A percentile compares a stretch with the other conserved stretches of the same genome.
These are phyloP conservation scores for Bedellia somnulentella DNA, from an alignment of 2,888 invertebrate species.

Conservation along the genomic window DNA sequence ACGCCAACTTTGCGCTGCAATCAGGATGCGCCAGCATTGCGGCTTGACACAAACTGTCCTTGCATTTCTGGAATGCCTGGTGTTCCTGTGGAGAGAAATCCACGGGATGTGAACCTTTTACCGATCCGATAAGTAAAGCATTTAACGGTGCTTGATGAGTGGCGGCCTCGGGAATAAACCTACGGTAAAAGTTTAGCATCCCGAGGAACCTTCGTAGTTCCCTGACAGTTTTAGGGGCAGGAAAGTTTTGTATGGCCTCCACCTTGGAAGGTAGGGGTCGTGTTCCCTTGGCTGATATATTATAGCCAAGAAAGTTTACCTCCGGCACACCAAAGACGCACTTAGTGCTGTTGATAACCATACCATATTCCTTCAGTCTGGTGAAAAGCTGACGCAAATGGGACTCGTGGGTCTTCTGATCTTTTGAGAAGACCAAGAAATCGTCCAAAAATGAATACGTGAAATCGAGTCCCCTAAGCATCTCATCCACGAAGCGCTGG, in stretches of 20 bases:
- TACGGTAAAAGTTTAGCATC: constrained; percentile 17
- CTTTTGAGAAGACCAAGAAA: constrained; percentile 14
- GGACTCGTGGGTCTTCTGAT: constrained; percentile 7
- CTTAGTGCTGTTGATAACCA: constrained; percentile 13
- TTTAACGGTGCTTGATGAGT: constrained; percentile 19
- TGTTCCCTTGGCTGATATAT: constrained; percentile 14
- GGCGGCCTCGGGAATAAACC: constrained; percentile 21
- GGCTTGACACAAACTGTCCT: constrained; percentile 12
- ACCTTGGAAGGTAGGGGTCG: constrained; percentile 18
- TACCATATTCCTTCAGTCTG: constrained; percentile 11
- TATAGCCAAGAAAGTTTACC: constrained; percentile 14
- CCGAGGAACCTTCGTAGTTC: constrained; percentile 14
- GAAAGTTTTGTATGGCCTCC: constrained; percentile 12
- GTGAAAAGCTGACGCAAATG: constrained; percentile 14
- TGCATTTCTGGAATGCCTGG: constrained; percentile 15
- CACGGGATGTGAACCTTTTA: constrained; percentile 16
- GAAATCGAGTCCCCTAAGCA: constrained; percentile 9
- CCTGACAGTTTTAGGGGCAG: constrained; percentile 11
- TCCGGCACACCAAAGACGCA: constrained; percentile 13
- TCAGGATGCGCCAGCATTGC: constrained; percentile 16
- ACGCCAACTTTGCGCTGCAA: constrained; percentile 11
- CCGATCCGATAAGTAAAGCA: constrained; percentile 13
- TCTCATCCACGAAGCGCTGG: constrained; percentile 22
- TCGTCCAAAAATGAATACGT: constrained; percentile 20
- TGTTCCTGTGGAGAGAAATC: constrained; percentile 9